Evolutionary conservation across 2,888 invertebrate genomes (phyloP).

Genomic region (Tipula unca): DNA sequence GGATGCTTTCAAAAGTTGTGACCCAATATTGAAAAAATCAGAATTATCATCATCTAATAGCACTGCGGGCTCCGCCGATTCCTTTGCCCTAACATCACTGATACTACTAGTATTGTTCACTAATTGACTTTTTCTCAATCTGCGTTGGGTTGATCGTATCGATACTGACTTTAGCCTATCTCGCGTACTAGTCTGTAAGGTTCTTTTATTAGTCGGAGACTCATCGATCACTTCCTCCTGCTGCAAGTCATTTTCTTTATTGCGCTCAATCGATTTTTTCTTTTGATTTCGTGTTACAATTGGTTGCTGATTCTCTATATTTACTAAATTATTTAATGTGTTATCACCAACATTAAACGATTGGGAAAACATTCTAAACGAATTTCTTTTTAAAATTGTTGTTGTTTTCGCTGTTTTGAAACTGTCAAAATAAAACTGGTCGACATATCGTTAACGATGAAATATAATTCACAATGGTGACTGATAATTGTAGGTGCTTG

Average conservation of each 20-base stretch:
- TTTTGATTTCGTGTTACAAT: not conserved
- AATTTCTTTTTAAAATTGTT: not conserved
- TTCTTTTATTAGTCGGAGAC: slow-evolving; percentile 31
- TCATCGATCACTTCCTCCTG: slow-evolving; percentile 33
- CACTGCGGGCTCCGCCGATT: not conserved
- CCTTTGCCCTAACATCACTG: not conserved
- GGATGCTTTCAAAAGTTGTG: not conserved
- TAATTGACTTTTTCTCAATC: not conserved
- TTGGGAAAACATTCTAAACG: slow-evolving; percentile 32
- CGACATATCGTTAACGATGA: not conserved
- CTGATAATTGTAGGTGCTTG: not conserved
- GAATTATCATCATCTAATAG: not conserved
- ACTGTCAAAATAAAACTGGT: not conserved
- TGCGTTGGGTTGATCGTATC: not conserved
- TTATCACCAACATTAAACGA: slow-evolving; percentile 37
- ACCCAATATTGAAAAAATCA: not conserved
- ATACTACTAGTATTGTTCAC: not conserved
- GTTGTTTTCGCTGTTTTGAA: not conserved
- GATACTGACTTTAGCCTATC: not conserved
- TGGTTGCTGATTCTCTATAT: not conserved
- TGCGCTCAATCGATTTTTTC: not conserved
- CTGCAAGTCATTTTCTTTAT: not conserved
- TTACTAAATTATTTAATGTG: slow-evolving; percentile 35
- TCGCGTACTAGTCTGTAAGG: not conserved
- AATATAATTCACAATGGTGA: not conserved